Evolutionary conservation across 2,113 vertebrate species (phyloP).

Genomic region (Caranx melampygus): DNA sequence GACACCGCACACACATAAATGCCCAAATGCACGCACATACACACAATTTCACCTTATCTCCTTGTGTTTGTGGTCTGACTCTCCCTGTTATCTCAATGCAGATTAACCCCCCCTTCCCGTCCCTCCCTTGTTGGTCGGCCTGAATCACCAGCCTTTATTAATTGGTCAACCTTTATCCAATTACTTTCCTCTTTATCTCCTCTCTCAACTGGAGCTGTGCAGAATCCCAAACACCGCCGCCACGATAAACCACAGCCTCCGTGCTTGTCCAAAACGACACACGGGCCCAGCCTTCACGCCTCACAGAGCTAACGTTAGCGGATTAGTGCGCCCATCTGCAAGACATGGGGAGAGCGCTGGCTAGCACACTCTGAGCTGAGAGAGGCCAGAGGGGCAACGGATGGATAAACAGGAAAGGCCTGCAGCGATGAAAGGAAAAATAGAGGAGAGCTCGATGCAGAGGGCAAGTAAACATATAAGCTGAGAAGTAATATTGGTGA

Average conservation of each 20-base stretch:
- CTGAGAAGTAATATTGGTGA: slow-evolving; percentile 10
- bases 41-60: slow-evolving; percentile 33
- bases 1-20: slow-evolving; percentile 24
- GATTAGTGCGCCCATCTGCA: slow-evolving; percentile 78
- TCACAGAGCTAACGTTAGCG: slow-evolving; percentile 70
- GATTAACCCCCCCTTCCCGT: slow-evolving; percentile 50
- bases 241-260: slow-evolving; percentile 39
- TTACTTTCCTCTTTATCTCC: slow-evolving; percentile 76
- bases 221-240: slow-evolving; percentile 57
- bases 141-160: slow-evolving; percentile 72
- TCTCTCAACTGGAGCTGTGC: slow-evolving; percentile 47
- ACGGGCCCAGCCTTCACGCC: slow-evolving; percentile 66
- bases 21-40: slow-evolving; percentile 5
- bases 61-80: slow-evolving; percentile 50
- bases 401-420: slow-evolving; percentile 71
- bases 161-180: slow-evolving; percentile 81
- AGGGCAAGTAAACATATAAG: slow-evolving; percentile 49
- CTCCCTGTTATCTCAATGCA: slow-evolving; percentile 57
- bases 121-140: slow-evolving; percentile 47
- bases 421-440: slow-evolving; percentile 50
- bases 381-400: slow-evolving; percentile 64
- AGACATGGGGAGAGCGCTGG: slow-evolving; percentile 65
- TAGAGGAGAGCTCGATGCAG: slow-evolving; percentile 17
- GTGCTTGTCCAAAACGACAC: slow-evolving; percentile 52
- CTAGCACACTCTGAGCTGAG: slow-evolving; percentile 54